These are phyloP conservation scores for Macrotrachela quadricornifera DNA, from an alignment of 1,140 invertebrate species.

Conservation along the genomic window DNA sequence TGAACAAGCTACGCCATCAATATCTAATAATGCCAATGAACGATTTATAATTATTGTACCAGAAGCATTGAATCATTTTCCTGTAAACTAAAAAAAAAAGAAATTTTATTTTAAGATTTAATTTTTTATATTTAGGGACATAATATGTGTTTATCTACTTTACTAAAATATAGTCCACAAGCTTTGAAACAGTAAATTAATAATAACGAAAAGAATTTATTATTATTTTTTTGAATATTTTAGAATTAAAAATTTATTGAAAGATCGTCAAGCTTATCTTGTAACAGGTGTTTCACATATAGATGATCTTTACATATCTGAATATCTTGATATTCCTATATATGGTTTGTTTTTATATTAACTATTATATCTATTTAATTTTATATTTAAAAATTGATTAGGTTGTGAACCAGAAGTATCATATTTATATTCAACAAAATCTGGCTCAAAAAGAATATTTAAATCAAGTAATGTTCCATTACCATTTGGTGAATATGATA, in stretches of 20 bases:
- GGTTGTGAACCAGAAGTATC: slow-evolving; percentile 24
- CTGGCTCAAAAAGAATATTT: slow-evolving; percentile 28
- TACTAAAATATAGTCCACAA: slow-evolving; percentile 27
- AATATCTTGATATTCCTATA: slow-evolving; percentile 23
- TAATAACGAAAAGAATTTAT: background rate
- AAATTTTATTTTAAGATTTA: background rate
- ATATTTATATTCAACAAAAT: slow-evolving; percentile 27
- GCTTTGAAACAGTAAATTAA: slow-evolving; percentile 15
- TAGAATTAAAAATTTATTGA: slow-evolving; percentile 21
- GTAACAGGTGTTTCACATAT: slow-evolving; percentile 23
- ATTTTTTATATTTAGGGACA: slow-evolving; percentile 18
- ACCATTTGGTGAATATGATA: slow-evolving; percentile 26
- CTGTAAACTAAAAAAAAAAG: slow-evolving; percentile 21
- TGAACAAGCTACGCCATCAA: too few species aligned
- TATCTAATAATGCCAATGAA: slow-evolving; percentile 19
- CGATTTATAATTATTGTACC: slow-evolving; percentile 28
- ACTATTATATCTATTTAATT: background rate
- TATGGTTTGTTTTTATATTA: slow-evolving; percentile 9
- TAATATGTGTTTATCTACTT: slow-evolving; percentile 26
- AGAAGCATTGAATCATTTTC: slow-evolving; percentile 29
- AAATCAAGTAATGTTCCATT: slow-evolving; percentile 21
- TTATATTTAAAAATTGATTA: background rate
- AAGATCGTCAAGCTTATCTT: slow-evolving; percentile 26
- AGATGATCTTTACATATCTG: slow-evolving; percentile 26
- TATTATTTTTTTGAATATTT: background rate